phyloP scores from a whole-genome alignment of 2,797 vertebrate species.

The Sebastes vulpes region DNA sequence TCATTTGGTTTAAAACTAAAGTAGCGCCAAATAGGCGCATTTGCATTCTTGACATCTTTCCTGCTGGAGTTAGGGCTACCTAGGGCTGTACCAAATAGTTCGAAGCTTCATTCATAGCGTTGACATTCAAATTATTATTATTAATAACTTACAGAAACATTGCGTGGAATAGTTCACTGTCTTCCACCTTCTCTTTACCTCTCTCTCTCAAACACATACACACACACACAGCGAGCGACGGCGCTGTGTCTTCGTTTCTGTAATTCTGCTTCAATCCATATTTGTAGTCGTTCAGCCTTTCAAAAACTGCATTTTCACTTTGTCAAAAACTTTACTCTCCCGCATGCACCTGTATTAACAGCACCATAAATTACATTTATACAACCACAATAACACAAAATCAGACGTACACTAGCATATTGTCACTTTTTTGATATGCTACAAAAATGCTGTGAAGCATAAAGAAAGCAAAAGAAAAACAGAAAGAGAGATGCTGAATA shows the following conservation, averaged over 20 bases:
- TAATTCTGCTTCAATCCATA: not conserved
- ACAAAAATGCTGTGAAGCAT: not conserved
- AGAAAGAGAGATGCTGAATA: not conserved
- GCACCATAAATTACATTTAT: no score
- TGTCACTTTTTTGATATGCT: not conserved
- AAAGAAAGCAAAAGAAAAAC: not conserved
- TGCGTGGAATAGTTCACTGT: no score
- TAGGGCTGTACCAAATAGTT: not conserved
- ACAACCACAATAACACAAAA: no score
- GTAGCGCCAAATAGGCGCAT: not conserved
- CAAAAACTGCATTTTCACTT: no score
- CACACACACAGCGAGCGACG: not conserved
- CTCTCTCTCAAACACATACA: no score
- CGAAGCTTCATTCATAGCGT: not conserved
- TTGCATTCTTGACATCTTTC: not conserved
- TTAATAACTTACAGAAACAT: no score
- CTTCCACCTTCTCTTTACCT: no score
- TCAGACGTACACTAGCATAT: no score
- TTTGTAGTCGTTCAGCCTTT: no score
- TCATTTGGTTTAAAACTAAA: not conserved
- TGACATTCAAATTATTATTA: no score
- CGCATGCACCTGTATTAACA: no score
- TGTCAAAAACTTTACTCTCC: no score
- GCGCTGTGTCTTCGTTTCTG: not conserved
- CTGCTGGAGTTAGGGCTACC: not conserved